A percentile compares a stretch with the other conserved stretches of the same genome.
phyloP scores from a whole-genome alignment of 2,888 invertebrate genomes.

The Caradrina clavipalpis region DNA sequence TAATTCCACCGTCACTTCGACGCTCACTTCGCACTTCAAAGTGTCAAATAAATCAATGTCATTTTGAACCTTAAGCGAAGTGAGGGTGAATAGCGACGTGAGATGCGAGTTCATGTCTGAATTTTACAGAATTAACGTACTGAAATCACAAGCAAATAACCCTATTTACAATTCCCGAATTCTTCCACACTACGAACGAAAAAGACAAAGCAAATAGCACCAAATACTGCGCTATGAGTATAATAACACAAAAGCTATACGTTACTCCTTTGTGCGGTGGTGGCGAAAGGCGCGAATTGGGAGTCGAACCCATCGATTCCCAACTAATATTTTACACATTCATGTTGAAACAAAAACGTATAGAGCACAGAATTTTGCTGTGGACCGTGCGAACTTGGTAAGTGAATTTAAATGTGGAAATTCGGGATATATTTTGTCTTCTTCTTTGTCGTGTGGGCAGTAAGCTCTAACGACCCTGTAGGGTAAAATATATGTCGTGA shows the following conservation, averaged over 20 bases:
- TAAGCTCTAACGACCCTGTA: too few relatives aligned
- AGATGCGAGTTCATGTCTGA: too few relatives aligned
- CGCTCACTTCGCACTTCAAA: too few relatives aligned
- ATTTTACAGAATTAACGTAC: too few relatives aligned
- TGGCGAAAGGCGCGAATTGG: conserved; percentile 61
- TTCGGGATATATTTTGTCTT: too few relatives aligned
- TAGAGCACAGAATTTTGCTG: conserved; percentile 67
- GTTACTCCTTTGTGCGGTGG: conserved; percentile 50
- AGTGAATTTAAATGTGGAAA: conserved; percentile 12
- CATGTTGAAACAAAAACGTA: conserved; percentile 78
- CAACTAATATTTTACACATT: conserved; percentile 83
- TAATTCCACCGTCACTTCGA: too few relatives aligned
- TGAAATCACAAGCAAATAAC: conserved; percentile 29
- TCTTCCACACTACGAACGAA: conserved; percentile 3
- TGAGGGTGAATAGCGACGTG: too few relatives aligned
- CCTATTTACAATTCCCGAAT: conserved; percentile 13
- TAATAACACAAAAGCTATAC: conserved; percentile 55
- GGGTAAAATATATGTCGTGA: too few relatives aligned
- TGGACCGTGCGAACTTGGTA: conserved; percentile 41
- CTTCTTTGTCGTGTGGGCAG: too few relatives aligned
- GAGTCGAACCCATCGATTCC: conserved; percentile 74
- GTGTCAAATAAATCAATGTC: too few relatives aligned
- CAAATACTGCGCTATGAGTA: conserved; percentile 37
- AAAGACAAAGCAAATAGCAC: conserved; percentile 19
- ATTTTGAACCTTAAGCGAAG: too few relatives aligned